These are phyloP conservation scores for Mercenaria mercenaria DNA, from an alignment of 1,140 invertebrate genomes.

Conservation along the genomic window DNA sequence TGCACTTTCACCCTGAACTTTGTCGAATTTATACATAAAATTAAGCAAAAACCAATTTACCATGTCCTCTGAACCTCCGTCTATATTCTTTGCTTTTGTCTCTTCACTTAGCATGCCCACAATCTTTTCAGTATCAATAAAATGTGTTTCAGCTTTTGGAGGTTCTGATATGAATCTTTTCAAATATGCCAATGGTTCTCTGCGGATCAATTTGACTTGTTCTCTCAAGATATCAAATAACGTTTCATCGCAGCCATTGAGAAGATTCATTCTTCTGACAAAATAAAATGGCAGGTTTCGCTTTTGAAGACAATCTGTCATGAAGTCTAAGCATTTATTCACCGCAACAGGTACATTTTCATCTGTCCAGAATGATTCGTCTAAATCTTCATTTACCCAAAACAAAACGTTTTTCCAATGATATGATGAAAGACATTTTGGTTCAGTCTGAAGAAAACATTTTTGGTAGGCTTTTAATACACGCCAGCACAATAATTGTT, in stretches of 20 bases:
- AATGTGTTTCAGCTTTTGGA: neutral
- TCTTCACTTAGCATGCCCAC: neutral
- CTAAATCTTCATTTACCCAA: too few relatives aligned
- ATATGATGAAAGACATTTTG: neutral
- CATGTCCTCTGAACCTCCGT: too few relatives aligned
- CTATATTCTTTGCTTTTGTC: too few relatives aligned
- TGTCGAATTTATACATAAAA: too few relatives aligned
- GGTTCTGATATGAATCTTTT: neutral
- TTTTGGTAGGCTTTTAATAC: conserved; percentile 24
- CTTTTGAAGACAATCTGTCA: too few relatives aligned
- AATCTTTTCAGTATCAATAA: neutral
- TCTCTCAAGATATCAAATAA: neutral
- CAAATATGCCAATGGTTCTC: neutral
- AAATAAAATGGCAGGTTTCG: too few relatives aligned
- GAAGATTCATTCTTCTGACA: too few relatives aligned
- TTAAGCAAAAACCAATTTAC: too few relatives aligned
- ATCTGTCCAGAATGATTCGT: too few relatives aligned
- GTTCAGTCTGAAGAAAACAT: neutral
- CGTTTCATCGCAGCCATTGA: neutral
- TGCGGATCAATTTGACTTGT: too few relatives aligned
- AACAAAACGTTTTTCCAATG: too few relatives aligned
- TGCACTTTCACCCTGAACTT: too few relatives aligned
- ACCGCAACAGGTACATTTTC: neutral
- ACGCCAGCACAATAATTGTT: neutral
- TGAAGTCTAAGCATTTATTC: neutral